Evolutionary conservation across 2,888 invertebrate species (phyloP), one percentile per base, ranked within the genome.

Genomic region (Lepidochrysops patricia): DNA sequence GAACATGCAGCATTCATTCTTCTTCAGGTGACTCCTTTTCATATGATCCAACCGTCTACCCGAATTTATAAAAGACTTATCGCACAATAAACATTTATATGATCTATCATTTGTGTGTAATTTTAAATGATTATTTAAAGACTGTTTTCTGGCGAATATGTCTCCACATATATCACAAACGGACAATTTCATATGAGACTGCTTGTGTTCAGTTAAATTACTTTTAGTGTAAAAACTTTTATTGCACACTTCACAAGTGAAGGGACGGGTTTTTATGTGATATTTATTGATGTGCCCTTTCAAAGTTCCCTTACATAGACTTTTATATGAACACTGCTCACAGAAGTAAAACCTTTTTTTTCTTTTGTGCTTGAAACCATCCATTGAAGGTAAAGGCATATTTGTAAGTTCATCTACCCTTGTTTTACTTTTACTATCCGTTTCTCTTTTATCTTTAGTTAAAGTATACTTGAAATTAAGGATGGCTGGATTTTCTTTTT

Each of bases 151-250:
- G 0, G 71, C 64, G 68, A 85, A 84, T 15, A 64, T 66, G 2
- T 75, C 72, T 1, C 80, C 79, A 54, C 85, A 86, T 0, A 79
- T 58, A 35, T 82, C 77, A 63, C 85, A 85, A 6, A 72, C 71
- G 48, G 73, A 76, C 2, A 57, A 57, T 35, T 73, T 72, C 7
- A 64, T 61, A 65, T 83, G 83, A 9, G 64, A 76, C 27, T 62
- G 58, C 7, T 62, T 29, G 62, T 83, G 83, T 62, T 79, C 78
- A 0, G 69, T 72, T 25, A 83, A 64, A 34, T 80, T 75, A 61
- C 76, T 78, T 57, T 77, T 82, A 58, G 76, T 79, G 48, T 74
- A 81, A 63, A 82, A 83, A 0, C 74, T 72, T 74, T 80, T 83
- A 13, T 60, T 63, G 63, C 84, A 84, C 57, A 72, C 63, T 2